Base-by-base conservation (phyloP, 1,140 invertebrate genomes). In the Ceratina australensis region DNA sequence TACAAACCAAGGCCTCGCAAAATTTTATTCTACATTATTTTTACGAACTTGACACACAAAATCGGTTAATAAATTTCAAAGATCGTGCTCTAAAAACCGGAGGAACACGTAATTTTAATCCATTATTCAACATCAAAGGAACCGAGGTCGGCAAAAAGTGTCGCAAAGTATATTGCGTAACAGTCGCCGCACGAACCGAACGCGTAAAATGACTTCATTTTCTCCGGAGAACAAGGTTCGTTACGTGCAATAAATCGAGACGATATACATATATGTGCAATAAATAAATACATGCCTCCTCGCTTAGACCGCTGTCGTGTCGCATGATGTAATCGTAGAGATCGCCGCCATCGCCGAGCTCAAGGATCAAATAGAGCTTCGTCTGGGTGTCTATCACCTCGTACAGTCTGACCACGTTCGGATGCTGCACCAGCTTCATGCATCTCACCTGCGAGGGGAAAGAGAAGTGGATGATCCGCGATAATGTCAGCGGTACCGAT, bases 281-380 rank as follows among this genome's bases (percentile, higher is more conserved):
- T 42, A 42, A 42, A 10, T 42, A 42, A 42, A 7, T 42, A 42
- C 33, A 42, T 42, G 33, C 89, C 85, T 91, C 90, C 75, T 96
- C 95, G 71, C 93, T 95, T 28, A 96, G 92, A 56, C 96, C 96
- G 78, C 96, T 94, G 87, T 98, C 97, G 91, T 99, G 97, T 91
- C 96, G 96, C 96, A 99, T 98, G 87, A 99, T 99, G 91, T 99
- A 99, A 93, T 99, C 98, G 92, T 99, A 99, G 86, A 99, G 95
- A 94, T 99, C 99, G 28, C 98, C 98, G 50, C 98, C 99, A 94
- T 99, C 98, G n/a, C 98, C 98, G 78, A 99, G 93, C 94, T 99
- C 98, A 86, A 99, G 93, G 88, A 99, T 99, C 87, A 99, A 94
- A 93, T 98, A 98, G 77, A 98, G 93, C 93, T 98, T 98, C 72